Conservation (phyloP, 2,113 vertebrate species). For the Osmerus eperlanus region DNA sequence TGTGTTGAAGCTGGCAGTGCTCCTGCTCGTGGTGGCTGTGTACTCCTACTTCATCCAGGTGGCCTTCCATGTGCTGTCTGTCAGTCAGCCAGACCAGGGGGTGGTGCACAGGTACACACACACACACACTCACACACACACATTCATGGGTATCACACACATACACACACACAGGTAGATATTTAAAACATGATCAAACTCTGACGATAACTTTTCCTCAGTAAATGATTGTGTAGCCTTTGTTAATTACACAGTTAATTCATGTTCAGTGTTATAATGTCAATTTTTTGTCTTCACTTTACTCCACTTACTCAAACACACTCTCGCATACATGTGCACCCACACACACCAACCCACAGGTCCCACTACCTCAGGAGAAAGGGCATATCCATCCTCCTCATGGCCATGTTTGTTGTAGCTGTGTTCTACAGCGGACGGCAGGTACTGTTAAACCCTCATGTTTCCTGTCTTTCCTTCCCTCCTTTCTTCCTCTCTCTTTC, state of each 20-base stretch:
- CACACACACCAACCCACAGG: slow-evolving; percentile 48
- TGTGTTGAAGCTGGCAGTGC: slow-evolving; percentile 87
- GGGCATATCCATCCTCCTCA: slow-evolving; percentile 85
- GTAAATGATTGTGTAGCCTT: too few species aligned
- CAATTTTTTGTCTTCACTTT: too few species aligned
- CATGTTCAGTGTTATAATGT: too few species aligned
- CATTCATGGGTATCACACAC: neutral
- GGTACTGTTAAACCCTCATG: slow-evolving; percentile 65
- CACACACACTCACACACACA: too few species aligned
- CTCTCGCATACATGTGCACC: neutral
- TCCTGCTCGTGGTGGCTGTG: slow-evolving; percentile 83
- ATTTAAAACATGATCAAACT: too few species aligned
- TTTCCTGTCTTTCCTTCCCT: neutral
- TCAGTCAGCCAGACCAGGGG: slow-evolving; percentile 25
- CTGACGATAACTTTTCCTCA: too few species aligned
- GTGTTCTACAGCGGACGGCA: slow-evolving; percentile 94
- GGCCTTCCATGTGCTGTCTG: slow-evolving; percentile 75
- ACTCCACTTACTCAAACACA: neutral
- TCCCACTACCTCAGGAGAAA: slow-evolving; percentile 89
- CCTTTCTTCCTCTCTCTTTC: too few species aligned
- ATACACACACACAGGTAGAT: neutral
- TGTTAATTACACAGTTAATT: too few species aligned
- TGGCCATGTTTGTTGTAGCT: slow-evolving; percentile 90
- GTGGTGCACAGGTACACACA: slow-evolving; percentile 6
- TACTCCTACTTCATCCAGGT: slow-evolving; percentile 89